Base-by-base conservation (phyloP, 2,888 invertebrate species). In the Altica lythri region DNA sequence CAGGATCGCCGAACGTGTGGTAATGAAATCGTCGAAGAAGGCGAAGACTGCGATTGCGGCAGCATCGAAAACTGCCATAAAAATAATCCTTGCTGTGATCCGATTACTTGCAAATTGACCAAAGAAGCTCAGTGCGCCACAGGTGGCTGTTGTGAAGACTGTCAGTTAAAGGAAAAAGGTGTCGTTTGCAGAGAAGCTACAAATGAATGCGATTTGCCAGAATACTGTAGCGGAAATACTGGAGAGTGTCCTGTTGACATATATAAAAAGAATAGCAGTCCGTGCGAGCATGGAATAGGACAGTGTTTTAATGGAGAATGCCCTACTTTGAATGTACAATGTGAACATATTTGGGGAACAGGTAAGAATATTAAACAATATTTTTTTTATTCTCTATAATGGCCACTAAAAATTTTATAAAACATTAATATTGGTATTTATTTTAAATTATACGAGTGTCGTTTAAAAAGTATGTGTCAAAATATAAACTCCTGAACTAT, bases 11-110 rank as follows among this genome's bases (percentile, higher is more conserved):
- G 86, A 68, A 86, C 88, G 61, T 99, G 98, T 78, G 98, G 98
- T 64, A 98, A 99, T 80, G 90, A 90, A 59, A 83, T 92, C 52
- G 86, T 98, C 47, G 98, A 99, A 71, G 91, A 91, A 65, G 96
- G 92, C 40, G 98, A 99, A 78, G 93, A 97, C 76, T 99, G 98
- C 74, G 98, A 99, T 79, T 98, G 98, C 76, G 97, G 98, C 40
- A 86, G 89, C 51, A 87, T 90, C 68, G 88, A 92, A 60, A 92
- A 95, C 72, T 97, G 96, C 78, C 85, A 86, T 60, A 82, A 84
- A 68, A 78, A 82, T 61, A 97, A 98, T 79, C 93, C 94, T 0
- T 99, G 98, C 80, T 98, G 98, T 78, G 97, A 98, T 77, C 94
- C 96, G 42, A 89, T 93, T 75, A 97, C 97, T 44, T 99, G 98